Conservation (phyloP, 2,888 invertebrate genomes). For the Polylopha cassiicola region DNA sequence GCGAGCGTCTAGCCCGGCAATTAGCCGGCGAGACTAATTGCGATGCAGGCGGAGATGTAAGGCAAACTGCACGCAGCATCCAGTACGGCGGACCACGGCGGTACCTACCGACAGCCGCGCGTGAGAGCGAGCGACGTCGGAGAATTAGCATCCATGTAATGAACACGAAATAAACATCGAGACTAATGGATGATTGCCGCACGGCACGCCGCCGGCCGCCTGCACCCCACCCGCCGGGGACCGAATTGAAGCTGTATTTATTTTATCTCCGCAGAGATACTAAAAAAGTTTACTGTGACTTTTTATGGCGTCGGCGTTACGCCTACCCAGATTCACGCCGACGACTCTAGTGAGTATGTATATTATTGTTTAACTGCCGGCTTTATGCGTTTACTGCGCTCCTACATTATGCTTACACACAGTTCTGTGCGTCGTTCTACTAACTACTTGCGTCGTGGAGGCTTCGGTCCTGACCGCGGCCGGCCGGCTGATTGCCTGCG, state of each 20-base stretch:
- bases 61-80: conserved; percentile 37
- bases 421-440: conserved; percentile 3
- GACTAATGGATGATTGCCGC: conserved; percentile 65
- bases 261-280: conserved; percentile 53
- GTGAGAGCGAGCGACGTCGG: conserved; percentile 42
- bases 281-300: conserved; percentile 63
- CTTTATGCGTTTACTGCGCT: conserved; percentile 13
- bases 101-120: conserved; percentile 47
- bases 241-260: conserved; percentile 53
- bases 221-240: conserved; percentile 24
- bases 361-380: conserved; percentile 17
- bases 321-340: conserved; percentile 39
- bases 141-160: conserved; percentile 59
- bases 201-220: conserved; percentile 26
- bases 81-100: too few relatives aligned
- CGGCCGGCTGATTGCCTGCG: conserved; percentile 24
- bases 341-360: conserved; percentile 19
- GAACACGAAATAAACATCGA: conserved; percentile 68
- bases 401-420: conserved; percentile 11
- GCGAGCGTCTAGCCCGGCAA: conserved; percentile 34
- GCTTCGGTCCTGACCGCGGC: conserved; percentile 8
- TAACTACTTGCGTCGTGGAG: conserved; percentile 24
- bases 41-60: conserved; percentile 43
- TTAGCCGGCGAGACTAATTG: conserved; percentile 47
- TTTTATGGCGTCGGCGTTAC: conserved; percentile 57